A percentile compares a stretch with the other conserved stretches of the same genome.
These are phyloP conservation scores for Cheumatopsyche charites DNA, from an alignment of 1,140 invertebrate species.

Conservation along the genomic window DNA sequence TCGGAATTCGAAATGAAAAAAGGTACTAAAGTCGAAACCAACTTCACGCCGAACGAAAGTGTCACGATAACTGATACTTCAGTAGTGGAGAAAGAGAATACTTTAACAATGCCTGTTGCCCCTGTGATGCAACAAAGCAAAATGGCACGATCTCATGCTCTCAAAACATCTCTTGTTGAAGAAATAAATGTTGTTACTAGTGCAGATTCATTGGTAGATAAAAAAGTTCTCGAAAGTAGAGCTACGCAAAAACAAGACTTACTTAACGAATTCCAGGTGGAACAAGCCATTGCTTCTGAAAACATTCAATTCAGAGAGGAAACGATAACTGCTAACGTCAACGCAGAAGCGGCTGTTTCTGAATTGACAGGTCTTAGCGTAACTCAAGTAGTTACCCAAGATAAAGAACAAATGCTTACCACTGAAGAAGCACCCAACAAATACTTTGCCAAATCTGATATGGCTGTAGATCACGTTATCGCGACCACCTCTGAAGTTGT, in stretches of 20 bases:
- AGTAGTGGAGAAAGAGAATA: constrained; percentile 64
- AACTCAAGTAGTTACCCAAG: constrained; percentile 62
- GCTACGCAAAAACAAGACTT: constrained; percentile 60
- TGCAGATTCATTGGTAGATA: constrained; percentile 56
- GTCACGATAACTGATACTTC: constrained; percentile 55
- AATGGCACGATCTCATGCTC: constrained; percentile 59
- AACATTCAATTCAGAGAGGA: constrained; percentile 53
- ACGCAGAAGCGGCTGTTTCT: constrained; percentile 59
- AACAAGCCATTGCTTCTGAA: constrained; percentile 62
- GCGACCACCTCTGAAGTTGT: constrained; percentile 41
- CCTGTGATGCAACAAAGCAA: constrained; percentile 65
- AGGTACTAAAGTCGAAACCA: constrained; percentile 33
- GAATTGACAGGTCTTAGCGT: constrained; percentile 60
- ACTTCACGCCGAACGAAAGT: constrained; percentile 39
- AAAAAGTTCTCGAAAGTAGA: constrained; percentile 51
- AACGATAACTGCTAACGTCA: constrained; percentile 52
- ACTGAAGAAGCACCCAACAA: constrained; percentile 55
- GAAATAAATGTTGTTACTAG: constrained; percentile 63
- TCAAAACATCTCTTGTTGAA: constrained; percentile 65
- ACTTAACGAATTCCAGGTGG: constrained; percentile 62
- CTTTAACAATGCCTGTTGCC: constrained; percentile 57
- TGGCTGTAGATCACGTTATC: constrained; percentile 39
- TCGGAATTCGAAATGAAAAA: constrained; percentile 50
- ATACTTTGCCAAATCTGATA: constrained; percentile 47
- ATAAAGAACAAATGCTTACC: constrained; percentile 63